Evolutionary conservation across 2,888 invertebrate species (phyloP).

Genomic region (Conops quadrifasciatus): DNA sequence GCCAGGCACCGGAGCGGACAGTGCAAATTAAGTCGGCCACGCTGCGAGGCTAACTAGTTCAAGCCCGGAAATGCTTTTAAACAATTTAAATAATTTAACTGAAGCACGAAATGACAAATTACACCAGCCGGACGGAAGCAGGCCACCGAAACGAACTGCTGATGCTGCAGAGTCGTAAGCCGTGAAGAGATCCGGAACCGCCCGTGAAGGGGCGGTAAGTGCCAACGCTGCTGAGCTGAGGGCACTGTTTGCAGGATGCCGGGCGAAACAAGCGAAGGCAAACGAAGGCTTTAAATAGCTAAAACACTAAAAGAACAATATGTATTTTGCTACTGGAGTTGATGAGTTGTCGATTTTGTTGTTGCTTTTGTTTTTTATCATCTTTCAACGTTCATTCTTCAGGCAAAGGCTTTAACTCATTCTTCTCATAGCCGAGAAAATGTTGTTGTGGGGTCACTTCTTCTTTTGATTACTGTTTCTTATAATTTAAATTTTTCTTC

Average conservation of each 20-base stretch:
- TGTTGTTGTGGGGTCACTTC: not conserved
- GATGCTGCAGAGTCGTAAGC: conserved; percentile 2
- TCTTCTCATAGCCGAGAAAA: conserved; percentile 9
- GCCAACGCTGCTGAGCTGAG: no score
- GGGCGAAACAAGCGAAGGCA: no score
- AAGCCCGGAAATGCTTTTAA: conserved; percentile 61
- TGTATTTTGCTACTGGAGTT: no score
- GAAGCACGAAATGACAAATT: conserved; percentile 13
- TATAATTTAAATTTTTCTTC: not conserved
- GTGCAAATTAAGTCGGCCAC: conserved; percentile 29
- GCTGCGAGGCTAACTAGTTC: conserved; percentile 44
- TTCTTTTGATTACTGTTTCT: not conserved
- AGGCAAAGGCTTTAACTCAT: conserved; percentile 10
- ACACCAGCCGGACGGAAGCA: conserved; percentile 5
- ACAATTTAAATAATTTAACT: conserved; percentile 60
- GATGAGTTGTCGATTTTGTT: not conserved
- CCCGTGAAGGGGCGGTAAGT: no score
- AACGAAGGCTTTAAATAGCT: no score
- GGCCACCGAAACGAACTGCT: not conserved
- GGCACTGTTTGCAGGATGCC: no score
- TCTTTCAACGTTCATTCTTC: conserved; percentile 2
- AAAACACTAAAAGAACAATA: no score
- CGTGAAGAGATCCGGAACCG: no score
- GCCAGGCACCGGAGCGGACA: conserved; percentile 12
- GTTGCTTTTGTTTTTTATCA: not conserved